Evolutionary conservation across 2,888 invertebrate genomes (phyloP), one percentile per base, ranked within the genome.

Genomic region (Trisateles emortualis): DNA sequence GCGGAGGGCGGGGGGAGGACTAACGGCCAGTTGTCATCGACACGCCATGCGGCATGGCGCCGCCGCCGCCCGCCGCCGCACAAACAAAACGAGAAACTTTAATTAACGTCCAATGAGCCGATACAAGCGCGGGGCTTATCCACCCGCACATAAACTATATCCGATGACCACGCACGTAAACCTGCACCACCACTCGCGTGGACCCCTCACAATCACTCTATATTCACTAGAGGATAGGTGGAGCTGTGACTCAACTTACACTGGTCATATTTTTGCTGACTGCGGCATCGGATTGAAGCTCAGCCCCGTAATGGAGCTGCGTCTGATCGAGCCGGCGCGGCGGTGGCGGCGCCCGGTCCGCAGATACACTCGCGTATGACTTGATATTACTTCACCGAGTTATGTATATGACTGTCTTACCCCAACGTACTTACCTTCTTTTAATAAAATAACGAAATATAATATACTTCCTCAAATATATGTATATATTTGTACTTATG

Each of bases 31-130:
- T 60, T 64, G 69, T 66, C 69, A 60, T 53, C 69, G 65, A 45
- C 67, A 60, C 46, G 33, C 49, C 33, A 48, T 16, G 8, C 26
- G 26, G 26, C 26, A 8, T 1, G 26, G 26, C 26, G 26, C 22
- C 32, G 50, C 8, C 19, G 3, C 3, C 19, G 19, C 19, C 19
- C 19, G 19, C 19, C 39, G 30, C 48, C 38, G 48, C 53, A 44
- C 44, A 44, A 64, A 59, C 54, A 59, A 59, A 62, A 64, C 53
- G 56, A 71, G 58, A 59, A 64, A 72, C 55, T 63, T 68, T 70
- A 70, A 72, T 70, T 68, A 69, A 63, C 57, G 65, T 55, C 52
- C 57, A 68, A 64, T 68, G 72, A 68, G 51, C 53, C 59, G 57
- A 53, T 68, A 54, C 53, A 49, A 46, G 43, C 46, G 48, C 30